These are phyloP conservation scores for Chelidonichthys spinosus DNA, from an alignment of 2,797 vertebrate species.

Conservation along the genomic window DNA sequence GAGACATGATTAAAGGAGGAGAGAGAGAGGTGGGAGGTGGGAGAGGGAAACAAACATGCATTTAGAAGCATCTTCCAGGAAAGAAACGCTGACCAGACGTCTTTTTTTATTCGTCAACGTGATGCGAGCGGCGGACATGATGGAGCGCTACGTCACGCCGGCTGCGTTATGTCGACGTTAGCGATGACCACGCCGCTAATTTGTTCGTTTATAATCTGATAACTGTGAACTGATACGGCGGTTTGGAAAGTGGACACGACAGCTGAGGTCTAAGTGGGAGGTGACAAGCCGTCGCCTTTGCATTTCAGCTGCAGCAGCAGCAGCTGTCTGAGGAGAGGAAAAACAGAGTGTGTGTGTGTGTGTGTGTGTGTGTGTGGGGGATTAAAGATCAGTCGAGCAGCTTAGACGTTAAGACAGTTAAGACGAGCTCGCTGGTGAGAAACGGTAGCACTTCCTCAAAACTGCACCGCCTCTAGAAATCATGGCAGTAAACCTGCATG, in stretches of 20 bases:
- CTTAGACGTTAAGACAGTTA: slow-evolving; percentile 45
- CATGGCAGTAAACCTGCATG: not conserved
- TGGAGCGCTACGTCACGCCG: slow-evolving; percentile 8
- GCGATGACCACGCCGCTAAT: slow-evolving; percentile 33
- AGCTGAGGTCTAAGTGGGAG: slow-evolving; percentile 29
- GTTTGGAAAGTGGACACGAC: slow-evolving; percentile 38
- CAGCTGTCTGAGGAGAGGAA: slow-evolving; percentile 15
- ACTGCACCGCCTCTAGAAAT: slow-evolving; percentile 1
- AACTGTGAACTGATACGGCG: slow-evolving; percentile 24
- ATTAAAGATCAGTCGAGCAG: slow-evolving; percentile 61
- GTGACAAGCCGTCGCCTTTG: slow-evolving; percentile 23
- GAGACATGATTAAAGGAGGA: slow-evolving; percentile 45
- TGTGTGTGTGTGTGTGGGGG: slow-evolving; percentile 14
- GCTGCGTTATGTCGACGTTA: slow-evolving; percentile 33
- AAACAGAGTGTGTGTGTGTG: not conserved
- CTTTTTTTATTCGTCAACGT: slow-evolving; percentile 14
- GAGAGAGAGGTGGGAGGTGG: slow-evolving; percentile 14
- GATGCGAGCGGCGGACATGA: slow-evolving; percentile 24
- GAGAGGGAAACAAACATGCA: slow-evolving; percentile 24
- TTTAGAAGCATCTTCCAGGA: slow-evolving; percentile 30
- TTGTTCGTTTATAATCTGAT: slow-evolving; percentile 48
- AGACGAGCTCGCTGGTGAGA: slow-evolving; percentile 39
- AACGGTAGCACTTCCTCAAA: slow-evolving; percentile 7
- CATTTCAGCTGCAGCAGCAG: slow-evolving; percentile 16
- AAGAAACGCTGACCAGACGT: slow-evolving; percentile 32